Conservation (phyloP, 2,797 vertebrate genomes). For the Anniella stebbinsi region DNA sequence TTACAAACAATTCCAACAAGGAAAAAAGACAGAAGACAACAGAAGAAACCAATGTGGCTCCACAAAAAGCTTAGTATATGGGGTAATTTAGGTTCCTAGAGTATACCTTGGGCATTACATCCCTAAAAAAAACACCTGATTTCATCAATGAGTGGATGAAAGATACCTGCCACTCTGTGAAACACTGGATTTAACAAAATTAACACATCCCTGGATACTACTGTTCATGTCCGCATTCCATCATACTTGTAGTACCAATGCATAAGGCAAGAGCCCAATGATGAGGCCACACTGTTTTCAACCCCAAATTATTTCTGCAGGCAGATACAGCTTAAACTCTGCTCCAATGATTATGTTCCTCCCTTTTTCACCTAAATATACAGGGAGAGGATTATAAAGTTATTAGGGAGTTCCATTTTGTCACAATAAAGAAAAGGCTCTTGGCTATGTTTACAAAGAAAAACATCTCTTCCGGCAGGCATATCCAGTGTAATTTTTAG, state of each 20-base stretch:
- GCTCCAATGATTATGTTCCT: not conserved
- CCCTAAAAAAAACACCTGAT: too few species aligned
- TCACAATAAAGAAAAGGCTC: conserved; percentile 61
- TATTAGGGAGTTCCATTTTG: conserved; percentile 27
- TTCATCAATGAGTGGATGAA: too few species aligned
- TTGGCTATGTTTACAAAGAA: conserved; percentile 54
- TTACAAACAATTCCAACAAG: too few species aligned
- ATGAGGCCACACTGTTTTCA: not conserved
- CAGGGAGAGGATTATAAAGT: conserved; percentile 47
- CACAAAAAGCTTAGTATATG: too few species aligned
- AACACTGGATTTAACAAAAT: too few species aligned
- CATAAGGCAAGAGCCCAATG: not conserved
- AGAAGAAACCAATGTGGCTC: too few species aligned
- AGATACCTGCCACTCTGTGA: too few species aligned
- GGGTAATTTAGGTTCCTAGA: not conserved
- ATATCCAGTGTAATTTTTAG: too few species aligned
- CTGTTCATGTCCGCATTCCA: not conserved
- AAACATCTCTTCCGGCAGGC: conserved; percentile 31
- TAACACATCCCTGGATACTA: too few species aligned
- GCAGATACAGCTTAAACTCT: not conserved
- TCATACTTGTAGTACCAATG: not conserved
- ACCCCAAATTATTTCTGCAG: not conserved
- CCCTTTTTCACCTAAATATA: fast-evolving
- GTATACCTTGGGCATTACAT: not conserved
- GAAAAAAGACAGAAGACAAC: too few species aligned